Conservation (phyloP, 2,888 invertebrate genomes). For the Schizaphis graminum region DNA sequence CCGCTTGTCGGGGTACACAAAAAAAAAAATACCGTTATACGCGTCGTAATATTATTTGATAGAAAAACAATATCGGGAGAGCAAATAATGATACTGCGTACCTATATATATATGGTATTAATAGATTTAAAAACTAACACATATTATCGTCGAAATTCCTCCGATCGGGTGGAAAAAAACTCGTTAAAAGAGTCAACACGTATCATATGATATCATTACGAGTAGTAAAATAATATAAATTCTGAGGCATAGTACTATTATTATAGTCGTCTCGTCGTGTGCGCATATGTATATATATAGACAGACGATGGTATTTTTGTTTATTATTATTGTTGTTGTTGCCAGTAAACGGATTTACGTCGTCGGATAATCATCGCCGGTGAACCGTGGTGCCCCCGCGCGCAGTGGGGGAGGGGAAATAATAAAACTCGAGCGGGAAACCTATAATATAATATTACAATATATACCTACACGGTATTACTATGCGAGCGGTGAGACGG, state of each 20-base stretch:
- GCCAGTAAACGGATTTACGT: conserved; percentile 18
- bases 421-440: conserved; percentile 26
- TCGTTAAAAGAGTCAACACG: background rate
- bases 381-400: background rate
- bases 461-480: background rate
- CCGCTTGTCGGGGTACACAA: background rate
- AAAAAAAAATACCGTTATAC: background rate
- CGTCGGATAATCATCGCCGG: background rate
- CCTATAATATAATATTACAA: no score
- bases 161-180: background rate
- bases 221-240: background rate
- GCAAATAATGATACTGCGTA: background rate
- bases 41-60: background rate
- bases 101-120: no score
- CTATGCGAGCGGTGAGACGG: background rate
- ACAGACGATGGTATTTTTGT: background rate
- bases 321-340: conserved; percentile 1
- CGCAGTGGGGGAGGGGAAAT: background rate
- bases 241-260: background rate
- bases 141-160: background rate
- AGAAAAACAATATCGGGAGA: background rate
- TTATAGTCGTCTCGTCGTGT: background rate
- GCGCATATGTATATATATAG: no score
- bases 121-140: background rate
- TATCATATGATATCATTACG: background rate